phyloP scores from a whole-genome alignment of 2,888 invertebrate species.

The Molanna angustata region DNA sequence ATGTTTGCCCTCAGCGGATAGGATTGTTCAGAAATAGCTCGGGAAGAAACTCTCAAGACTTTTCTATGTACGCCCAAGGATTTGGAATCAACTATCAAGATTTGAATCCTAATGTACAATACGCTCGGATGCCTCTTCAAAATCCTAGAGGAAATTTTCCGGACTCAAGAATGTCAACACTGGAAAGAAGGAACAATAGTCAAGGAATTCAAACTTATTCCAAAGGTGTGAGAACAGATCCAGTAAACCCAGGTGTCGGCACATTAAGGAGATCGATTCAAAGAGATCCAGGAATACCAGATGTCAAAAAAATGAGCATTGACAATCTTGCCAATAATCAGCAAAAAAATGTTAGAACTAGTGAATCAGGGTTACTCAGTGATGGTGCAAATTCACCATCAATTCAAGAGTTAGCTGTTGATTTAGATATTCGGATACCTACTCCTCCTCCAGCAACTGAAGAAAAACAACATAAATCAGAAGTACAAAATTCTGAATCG shows the following conservation, averaged over 20 bases:
- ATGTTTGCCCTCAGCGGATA: conserved; percentile 11
- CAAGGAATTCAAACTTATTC: conserved; percentile 8
- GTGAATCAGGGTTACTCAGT: no score
- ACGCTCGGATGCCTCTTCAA: conserved; percentile 13
- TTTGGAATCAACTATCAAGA: conserved; percentile 14
- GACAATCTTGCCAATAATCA: neutral
- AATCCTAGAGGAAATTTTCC: neutral
- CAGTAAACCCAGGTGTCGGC: neutral
- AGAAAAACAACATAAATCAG: no score
- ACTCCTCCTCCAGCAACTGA: no score
- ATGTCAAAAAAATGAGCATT: neutral
- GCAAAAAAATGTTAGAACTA: no score
- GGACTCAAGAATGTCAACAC: conserved; percentile 12
- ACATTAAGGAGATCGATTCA: neutral
- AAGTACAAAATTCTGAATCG: no score
- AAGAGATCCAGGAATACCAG: conserved; percentile 8
- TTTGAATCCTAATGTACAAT: conserved; percentile 7
- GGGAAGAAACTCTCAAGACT: conserved; percentile 13
- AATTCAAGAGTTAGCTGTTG: no score
- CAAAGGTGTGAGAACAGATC: conserved; percentile 15
- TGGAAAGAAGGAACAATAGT: conserved; percentile 13
- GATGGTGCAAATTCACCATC: no score
- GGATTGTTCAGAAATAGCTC: conserved; percentile 13
- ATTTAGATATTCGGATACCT: no score
- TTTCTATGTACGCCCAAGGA: conserved; percentile 14